A percentile compares a stretch with the other conserved stretches of the same genome.
These are phyloP conservation scores for Phrynocephalus versicolor DNA, from an alignment of 2,113 vertebrate genomes.

Conservation along the genomic window DNA sequence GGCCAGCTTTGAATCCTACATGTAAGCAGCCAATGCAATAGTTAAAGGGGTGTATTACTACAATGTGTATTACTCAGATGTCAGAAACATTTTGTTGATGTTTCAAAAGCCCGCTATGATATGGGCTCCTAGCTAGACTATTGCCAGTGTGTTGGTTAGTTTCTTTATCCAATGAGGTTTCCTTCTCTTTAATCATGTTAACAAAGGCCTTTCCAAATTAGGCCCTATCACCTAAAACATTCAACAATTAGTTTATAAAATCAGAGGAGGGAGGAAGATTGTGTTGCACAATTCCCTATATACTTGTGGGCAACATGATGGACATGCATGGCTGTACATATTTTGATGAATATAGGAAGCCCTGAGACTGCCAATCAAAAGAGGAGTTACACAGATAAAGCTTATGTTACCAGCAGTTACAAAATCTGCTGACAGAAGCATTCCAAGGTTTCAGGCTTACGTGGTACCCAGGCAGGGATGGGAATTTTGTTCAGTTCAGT, in stretches of 20 bases:
- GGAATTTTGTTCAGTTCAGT: no score
- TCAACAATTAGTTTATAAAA: no score
- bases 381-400: no score
- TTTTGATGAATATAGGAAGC: no score
- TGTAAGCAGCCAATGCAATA: conserved; percentile 7
- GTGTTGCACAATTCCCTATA: no score
- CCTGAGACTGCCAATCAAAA: no score
- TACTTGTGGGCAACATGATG: no score
- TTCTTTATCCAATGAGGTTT: not conserved
- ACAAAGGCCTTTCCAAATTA: not conserved
- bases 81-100: not conserved
- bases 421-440: not conserved
- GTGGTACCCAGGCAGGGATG: no score
- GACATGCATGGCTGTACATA: no score
- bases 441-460: not conserved
- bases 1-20: not conserved
- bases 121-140: no score
- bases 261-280: no score
- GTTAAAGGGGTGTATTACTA: not conserved
- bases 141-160: not conserved
- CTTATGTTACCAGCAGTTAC: no score
- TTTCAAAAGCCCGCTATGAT: not conserved
- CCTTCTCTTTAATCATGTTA: not conserved
- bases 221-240: not conserved
- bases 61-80: not conserved